phyloP scores from a whole-genome alignment of 1,140 invertebrate genomes.

The Dysdera silvatica region DNA sequence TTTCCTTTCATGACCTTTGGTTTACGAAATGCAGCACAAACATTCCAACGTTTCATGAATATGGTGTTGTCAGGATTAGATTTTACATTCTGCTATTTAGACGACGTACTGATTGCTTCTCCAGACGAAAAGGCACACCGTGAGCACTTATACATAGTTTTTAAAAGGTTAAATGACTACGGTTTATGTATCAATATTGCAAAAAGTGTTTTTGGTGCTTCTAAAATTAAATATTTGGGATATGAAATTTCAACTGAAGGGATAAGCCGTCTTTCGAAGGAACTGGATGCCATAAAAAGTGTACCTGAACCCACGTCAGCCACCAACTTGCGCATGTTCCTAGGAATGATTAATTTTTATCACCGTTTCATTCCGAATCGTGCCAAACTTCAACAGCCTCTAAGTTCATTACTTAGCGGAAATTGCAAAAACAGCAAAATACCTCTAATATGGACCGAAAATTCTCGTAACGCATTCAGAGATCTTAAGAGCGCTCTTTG shows the following conservation, averaged over 20 bases:
- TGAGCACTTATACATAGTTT: conserved; percentile 39
- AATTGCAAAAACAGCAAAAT: background rate
- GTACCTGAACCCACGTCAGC: background rate
- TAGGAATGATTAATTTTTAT: background rate
- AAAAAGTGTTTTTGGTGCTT: conserved; percentile 6
- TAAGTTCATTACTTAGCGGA: background rate
- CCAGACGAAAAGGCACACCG: conserved; percentile 38
- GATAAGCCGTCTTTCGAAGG: background rate
- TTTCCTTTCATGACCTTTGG: conserved; percentile 29
- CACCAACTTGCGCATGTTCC: conserved; percentile 36
- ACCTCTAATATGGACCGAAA: background rate
- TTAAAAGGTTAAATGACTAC: conserved; percentile 38
- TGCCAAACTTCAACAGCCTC: background rate
- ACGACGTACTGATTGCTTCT: conserved; percentile 45
- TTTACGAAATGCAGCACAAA: conserved; percentile 34
- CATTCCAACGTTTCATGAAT: conserved; percentile 51
- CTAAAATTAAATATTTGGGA: background rate
- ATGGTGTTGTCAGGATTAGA: conserved; percentile 41
- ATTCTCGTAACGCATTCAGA: conserved; percentile 38
- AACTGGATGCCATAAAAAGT: background rate
- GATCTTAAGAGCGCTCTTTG: conserved; percentile 40
- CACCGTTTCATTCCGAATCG: background rate
- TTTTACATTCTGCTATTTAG: conserved; percentile 34
- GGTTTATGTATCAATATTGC: conserved; percentile 37
- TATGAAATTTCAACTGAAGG: background rate